Evolutionary conservation across 2,888 invertebrate genomes (phyloP).

Genomic region (Perithous albicinctus): DNA sequence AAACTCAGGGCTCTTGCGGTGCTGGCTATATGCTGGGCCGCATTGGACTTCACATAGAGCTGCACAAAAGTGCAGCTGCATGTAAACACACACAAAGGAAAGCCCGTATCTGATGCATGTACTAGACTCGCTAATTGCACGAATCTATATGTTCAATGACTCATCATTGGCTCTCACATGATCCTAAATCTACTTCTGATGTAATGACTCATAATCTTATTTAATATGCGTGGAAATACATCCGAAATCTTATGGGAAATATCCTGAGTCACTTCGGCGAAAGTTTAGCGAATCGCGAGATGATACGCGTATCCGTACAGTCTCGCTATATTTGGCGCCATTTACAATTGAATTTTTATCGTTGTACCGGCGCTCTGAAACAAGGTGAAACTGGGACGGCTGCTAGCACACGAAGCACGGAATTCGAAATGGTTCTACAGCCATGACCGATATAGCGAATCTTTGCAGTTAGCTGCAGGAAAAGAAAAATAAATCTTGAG

Average conservation of each 20-base stretch:
- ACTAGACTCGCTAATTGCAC: slow-evolving; percentile 61
- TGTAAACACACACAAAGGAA: background rate
- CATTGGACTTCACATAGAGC: slow-evolving; percentile 44
- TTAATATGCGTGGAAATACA: background rate
- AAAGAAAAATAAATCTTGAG: background rate
- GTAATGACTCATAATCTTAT: slow-evolving; percentile 9
- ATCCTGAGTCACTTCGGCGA: background rate
- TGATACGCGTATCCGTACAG: background rate
- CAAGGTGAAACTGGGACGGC: slow-evolving; percentile 67
- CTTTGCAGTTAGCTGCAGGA: slow-evolving; percentile 15
- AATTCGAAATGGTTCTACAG: slow-evolving; percentile 66
- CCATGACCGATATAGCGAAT: slow-evolving; percentile 35
- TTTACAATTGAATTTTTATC: slow-evolving; percentile 21
- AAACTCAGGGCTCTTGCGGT: slow-evolving; percentile 24
- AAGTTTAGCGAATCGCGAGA: background rate
- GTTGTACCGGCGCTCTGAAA: background rate
- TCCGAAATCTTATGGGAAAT: slow-evolving; percentile 3
- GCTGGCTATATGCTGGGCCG: slow-evolving; percentile 42
- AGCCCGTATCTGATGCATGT: slow-evolving; percentile 55
- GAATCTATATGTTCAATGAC: slow-evolving; percentile 56
- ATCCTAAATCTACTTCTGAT: slow-evolving; percentile 44
- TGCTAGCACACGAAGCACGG: slow-evolving; percentile 40
- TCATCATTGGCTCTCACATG: slow-evolving; percentile 38
- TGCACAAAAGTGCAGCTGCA: slow-evolving; percentile 53
- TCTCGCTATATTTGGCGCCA: background rate